Evolutionary conservation across 2,888 invertebrate species (phyloP).

Genomic region (Bugulina stolonifera): DNA sequence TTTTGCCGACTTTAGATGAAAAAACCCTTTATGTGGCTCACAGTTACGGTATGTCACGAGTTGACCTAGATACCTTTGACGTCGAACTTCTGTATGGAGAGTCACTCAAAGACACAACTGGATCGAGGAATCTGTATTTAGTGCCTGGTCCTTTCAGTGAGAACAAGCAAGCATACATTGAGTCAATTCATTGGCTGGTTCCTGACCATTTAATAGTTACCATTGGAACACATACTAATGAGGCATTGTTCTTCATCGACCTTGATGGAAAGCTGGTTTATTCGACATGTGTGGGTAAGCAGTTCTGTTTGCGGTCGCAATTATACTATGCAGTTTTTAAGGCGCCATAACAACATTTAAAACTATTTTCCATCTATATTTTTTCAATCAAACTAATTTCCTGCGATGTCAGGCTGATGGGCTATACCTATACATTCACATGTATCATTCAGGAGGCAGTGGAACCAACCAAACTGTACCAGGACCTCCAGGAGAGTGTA

Average conservation of each 20-base stretch:
- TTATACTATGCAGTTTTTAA: too few species aligned
- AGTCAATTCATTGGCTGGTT: background rate
- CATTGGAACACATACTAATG: background rate
- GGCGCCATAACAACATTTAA: too few species aligned
- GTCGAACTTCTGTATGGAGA: background rate
- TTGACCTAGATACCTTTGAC: conserved; percentile 3
- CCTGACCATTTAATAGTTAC: conserved; percentile 6
- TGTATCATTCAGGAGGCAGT: background rate
- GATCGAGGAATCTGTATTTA: background rate
- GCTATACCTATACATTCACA: too few species aligned
- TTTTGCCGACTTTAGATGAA: background rate
- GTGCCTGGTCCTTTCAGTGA: background rate
- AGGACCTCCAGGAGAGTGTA: background rate
- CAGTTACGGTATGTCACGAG: background rate
- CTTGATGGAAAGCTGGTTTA: background rate
- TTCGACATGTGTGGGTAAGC: conserved; percentile 9
- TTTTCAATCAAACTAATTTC: too few species aligned
- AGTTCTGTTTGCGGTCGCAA: too few species aligned
- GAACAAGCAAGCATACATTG: background rate
- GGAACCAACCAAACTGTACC: background rate
- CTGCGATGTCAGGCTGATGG: too few species aligned
- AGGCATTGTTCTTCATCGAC: conserved; percentile 7
- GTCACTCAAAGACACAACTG: background rate
- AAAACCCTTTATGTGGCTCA: background rate
- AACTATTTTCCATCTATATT: background rate